Percentiles rank a stretch among this genome's conserved stretches.
These are phyloP conservation scores for Synanthedon vespiformis DNA, from an alignment of 2,888 invertebrate species.

Conservation along the genomic window DNA sequence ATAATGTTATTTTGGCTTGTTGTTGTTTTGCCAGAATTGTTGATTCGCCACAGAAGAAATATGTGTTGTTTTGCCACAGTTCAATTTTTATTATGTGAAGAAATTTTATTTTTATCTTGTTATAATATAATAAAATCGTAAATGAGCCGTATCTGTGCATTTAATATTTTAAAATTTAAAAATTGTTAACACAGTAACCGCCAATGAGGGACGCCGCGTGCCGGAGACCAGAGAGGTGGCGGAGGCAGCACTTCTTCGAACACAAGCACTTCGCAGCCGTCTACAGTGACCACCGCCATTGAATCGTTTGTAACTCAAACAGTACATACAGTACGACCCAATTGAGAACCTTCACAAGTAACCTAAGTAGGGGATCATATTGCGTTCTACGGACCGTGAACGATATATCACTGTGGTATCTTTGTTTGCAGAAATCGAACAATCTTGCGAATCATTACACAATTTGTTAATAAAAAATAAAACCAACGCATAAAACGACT, in stretches of 20 bases:
- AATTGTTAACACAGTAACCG: constrained; percentile 68
- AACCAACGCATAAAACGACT: too few relatives aligned
- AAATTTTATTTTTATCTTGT: too few relatives aligned
- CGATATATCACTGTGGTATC: too few relatives aligned
- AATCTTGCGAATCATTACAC: neutral
- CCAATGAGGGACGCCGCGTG: constrained; percentile 62
- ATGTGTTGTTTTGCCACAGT: too few relatives aligned
- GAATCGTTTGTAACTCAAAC: constrained; percentile 29
- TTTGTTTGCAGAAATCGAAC: too few relatives aligned
- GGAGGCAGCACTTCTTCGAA: constrained; percentile 14
- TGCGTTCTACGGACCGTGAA: constrained; percentile 55
- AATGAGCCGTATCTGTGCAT: too few relatives aligned
- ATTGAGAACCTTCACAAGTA: constrained; percentile 52
- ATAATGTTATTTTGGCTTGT: too few relatives aligned
- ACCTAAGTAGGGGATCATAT: constrained; percentile 41
- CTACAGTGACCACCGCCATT: constrained; percentile 40
- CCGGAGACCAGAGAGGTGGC: constrained; percentile 50
- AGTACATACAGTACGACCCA: constrained; percentile 24
- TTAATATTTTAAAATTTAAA: constrained; percentile 19
- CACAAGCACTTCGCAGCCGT: constrained; percentile 25
- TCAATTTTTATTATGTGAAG: too few relatives aligned
- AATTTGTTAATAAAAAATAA: too few relatives aligned
- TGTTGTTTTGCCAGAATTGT: too few relatives aligned
- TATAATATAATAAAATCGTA: too few relatives aligned
- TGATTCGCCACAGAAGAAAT: too few relatives aligned